A percentile compares a stretch with the other conserved stretches of the same genome.
Conservation (phyloP, 1,140 invertebrate species). For the Gryllus bimaculatus region DNA sequence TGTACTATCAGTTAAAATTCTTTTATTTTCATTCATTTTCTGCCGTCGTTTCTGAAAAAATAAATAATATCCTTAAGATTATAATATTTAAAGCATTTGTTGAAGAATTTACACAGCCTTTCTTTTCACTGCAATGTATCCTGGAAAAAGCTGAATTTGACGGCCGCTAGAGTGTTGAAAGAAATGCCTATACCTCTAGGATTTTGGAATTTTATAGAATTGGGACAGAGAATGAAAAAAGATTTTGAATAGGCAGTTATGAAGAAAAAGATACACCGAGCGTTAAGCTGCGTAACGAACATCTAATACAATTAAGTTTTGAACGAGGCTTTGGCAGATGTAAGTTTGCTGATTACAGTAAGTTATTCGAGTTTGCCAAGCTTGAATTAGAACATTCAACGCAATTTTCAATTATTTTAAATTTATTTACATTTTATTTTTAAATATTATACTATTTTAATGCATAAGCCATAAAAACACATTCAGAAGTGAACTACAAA, state of each 20-base stretch:
- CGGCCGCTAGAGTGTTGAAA: too few species aligned
- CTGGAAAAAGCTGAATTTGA: too few species aligned
- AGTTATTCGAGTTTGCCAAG: background rate
- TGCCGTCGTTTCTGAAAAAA: too few species aligned
- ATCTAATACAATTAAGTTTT: background rate
- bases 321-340: background rate
- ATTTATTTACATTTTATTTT: background rate
- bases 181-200: background rate
- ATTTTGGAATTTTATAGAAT: background rate
- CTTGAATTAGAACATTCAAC: background rate
- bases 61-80: too few species aligned
- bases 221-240: background rate
- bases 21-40: too few species aligned
- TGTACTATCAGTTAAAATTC: too few species aligned
- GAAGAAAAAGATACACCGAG: background rate
- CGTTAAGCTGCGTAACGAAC: background rate
- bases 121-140: too few species aligned
- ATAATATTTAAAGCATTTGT: too few species aligned
- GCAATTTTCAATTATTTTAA: background rate
- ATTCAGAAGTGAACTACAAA: background rate
- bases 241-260: background rate
- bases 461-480: background rate
- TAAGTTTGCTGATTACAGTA: background rate
- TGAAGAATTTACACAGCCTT: too few species aligned
- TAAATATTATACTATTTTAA: background rate